Evolutionary conservation across 2,797 vertebrate genomes (phyloP).

Genomic region (Pipistrellus kuhlii): DNA sequence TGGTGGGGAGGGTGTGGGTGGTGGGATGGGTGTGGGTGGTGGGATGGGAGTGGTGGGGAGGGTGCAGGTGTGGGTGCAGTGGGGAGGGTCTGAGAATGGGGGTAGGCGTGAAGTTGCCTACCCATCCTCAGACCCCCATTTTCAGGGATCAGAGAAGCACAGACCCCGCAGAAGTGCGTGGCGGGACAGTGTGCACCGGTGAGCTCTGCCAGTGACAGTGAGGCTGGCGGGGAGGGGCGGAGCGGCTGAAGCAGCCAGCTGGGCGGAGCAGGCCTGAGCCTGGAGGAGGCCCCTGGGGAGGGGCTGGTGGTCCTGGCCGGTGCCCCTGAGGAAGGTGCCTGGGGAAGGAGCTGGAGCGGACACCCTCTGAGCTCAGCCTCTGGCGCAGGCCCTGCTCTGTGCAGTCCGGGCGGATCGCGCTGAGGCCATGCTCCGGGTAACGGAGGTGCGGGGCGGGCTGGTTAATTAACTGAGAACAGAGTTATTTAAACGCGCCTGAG

Average conservation of each 20-base stretch:
- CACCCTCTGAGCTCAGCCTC: background rate
- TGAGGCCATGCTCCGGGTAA: slow-evolving; percentile 44
- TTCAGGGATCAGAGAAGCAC: background rate
- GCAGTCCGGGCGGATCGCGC: background rate
- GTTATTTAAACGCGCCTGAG: slow-evolving; percentile 64
- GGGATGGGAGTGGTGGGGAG: no score
- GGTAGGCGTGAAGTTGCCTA: background rate
- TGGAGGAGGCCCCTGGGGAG: no score
- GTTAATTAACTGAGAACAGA: slow-evolving; percentile 68
- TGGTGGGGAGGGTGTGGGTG: no score
- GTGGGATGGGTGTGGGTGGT: no score
- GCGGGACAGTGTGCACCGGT: rapidly evolving
- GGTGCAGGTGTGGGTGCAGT: background rate
- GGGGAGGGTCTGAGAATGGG: background rate
- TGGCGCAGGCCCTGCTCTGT: background rate
- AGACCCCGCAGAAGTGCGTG: rapidly evolving
- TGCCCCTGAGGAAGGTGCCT: background rate
- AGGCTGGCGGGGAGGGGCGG: no score
- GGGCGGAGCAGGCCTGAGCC: background rate
- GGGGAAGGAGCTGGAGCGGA: background rate
- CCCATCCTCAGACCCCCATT: background rate
- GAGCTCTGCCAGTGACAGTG: background rate
- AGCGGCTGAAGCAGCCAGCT: background rate
- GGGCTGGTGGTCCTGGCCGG: background rate
- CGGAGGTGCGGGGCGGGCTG: slow-evolving; percentile 33